Base-by-base conservation (phyloP, 2,797 vertebrate species). In the Enteromius unitaeniatus region DNA sequence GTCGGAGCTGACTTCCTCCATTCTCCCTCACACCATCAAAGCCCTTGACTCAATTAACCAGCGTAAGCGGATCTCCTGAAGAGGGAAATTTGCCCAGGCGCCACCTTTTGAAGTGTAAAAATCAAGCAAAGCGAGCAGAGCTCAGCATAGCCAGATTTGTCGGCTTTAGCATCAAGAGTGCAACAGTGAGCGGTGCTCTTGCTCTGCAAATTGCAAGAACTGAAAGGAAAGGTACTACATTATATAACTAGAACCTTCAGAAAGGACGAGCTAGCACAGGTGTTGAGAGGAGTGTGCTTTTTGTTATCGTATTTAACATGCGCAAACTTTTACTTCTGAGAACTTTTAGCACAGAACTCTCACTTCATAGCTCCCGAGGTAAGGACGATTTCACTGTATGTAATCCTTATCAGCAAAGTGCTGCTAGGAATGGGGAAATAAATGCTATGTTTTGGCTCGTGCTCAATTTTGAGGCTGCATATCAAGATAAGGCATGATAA, bases 91-190 rank as follows among this genome's bases (percentile, higher is more conserved):
- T 87, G 79, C 81, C 81, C 84, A 86, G 68, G 45, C 73, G 81
- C 78, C 88, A 90, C 89, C 92, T 94, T 82, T 94, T 95, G 92
- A 95, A 92, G 91, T 93, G 92, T 88, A 92, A 92, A 88, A 93
- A 87, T 77, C 70, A 85, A 87, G 88, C 45, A 86, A 86, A 87
- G 87, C 86, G 90, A 89, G 92, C 92, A 89, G 84, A 69, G 78
- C 81, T 88, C 65, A n/a, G 86, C 86, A 74, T 28, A 78, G 79
- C 79, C 70, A 87, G 88, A 89, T 91, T 88, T 91, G 88, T 89
- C 77, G 42, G 86, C 84, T 86, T 91, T 87, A 85, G 86, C 85
- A 87, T 87, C 81, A 82, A 31, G 76, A 53, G 62, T 82, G 86
- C 28, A 73, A 89, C 79, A 51, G 62, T 72, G 79, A 84, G 68